Evolutionary conservation across 1,140 invertebrate species (phyloP), one percentile per base, ranked within the genome.

Genomic region (Dryas iulia): DNA sequence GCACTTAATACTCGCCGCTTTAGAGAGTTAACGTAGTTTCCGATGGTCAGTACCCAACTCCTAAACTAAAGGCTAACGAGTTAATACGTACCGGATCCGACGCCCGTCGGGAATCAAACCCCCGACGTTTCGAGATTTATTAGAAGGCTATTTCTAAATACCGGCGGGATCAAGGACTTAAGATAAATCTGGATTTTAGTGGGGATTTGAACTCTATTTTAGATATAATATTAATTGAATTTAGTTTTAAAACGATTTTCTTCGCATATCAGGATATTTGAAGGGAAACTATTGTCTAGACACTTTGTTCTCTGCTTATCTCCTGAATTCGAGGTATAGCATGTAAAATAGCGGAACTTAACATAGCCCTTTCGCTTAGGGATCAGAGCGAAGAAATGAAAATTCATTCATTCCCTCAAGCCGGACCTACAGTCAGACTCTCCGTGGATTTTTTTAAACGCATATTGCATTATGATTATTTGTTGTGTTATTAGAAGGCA

Each of bases 71-170:
- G 76, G 79, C 77, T 78, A 85, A 85, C 79, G 74, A 81, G 78
- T 81, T 88, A 86, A 89, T 87, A 73, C 78, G 78, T 61, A 79
- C 69, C 71, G 76, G 76, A 79, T 69, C 68, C 77, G 33, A 58
- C 58, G 71, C 69, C 84, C 81, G 69, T 39, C 79, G 87, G 83
- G 86, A 88, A 78, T 87, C 84, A 79, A 88, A 89, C 81, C 81
- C 80, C 78, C 81, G 75, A 82, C 76, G 76, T 59, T 72, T 77
- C 77, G 76, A 84, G 83, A 89, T 89, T 89, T 91, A 89, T 91
- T 87, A 82, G 84, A 78, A 83, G 85, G 78, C 74, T 82, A 85
- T 78, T 83, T 76, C 79, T 82, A 81, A 82, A 83, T 71, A 77
- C 79, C 70, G 75, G 53, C 66, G 61, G 77, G 78, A 78, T 79